Evolutionary conservation across 2,888 invertebrate genomes (phyloP), one percentile per base, ranked within the genome.

Genomic region (Petrophora chlorosata): DNA sequence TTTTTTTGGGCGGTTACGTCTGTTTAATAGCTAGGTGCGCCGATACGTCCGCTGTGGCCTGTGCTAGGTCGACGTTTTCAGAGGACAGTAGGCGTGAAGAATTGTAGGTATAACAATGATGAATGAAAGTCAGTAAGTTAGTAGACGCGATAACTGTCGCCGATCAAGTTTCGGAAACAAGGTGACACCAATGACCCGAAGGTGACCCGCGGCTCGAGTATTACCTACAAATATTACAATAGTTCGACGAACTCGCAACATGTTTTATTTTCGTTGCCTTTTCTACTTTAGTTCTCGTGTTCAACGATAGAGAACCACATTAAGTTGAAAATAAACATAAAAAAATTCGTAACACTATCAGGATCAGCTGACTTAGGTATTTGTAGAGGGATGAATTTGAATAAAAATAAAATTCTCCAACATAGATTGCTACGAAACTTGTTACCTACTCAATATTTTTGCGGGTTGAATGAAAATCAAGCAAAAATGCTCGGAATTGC

Each of bases 161-260:
- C 77, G 79, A 82, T 85, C 82, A 77, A 82, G 80, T 85, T 84
- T 83, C 75, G 76, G 83, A 76, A 85, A 70, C 82, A 88, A 89
- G 85, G 88, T 88, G 87, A 88, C 87, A 80, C 76, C 65, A 60
- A 70, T 74, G 85, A 83, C 85, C 85, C 69, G 67, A 85, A 87
- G 86, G 87, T 87, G 86, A 87, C 85, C 80, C 69, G 65, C 56
- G 67, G 66, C 42, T 73, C 59, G 70, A 64, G 66, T 70, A 65
- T 68, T n/a, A n/a, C n/a, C n/a, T n/a, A n/a, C n/a, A n/a, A n/a
- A n/a, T n/a, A n/a, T n/a, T 69, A 67, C 67, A 71, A 68, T 67
- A 72, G 87, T 83, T 79, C 82, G 76, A 71, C 73, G 87, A 86
- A 84, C 87, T 60, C 70, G 46, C 25, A 9, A 51, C 52, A 54